phyloP scores from a whole-genome alignment of 2,113 vertebrate species.

The Raja brachyura region DNA sequence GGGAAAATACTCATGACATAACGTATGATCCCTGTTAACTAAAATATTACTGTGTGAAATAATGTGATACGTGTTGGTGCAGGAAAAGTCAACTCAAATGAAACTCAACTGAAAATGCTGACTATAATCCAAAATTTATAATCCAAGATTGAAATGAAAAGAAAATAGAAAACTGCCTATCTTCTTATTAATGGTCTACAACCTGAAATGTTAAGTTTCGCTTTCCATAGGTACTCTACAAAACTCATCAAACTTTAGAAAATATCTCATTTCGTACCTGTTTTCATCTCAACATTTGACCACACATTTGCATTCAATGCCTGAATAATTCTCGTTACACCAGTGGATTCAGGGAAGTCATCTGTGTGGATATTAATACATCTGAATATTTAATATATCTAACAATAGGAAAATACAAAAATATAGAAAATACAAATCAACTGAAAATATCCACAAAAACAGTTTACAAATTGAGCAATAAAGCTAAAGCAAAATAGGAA shows the following conservation, averaged over 20 bases:
- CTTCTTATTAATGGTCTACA: too few relatives aligned
- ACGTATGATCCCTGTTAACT: background rate
- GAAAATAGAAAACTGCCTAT: too few relatives aligned
- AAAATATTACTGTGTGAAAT: background rate
- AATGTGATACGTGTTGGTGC: too few relatives aligned
- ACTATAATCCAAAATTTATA: too few relatives aligned
- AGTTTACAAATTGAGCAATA: background rate
- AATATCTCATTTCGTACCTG: conserved; percentile 57
- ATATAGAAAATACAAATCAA: background rate
- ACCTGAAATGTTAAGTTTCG: too few relatives aligned
- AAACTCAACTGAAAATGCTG: too few relatives aligned
- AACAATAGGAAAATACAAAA: background rate
- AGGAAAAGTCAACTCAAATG: too few relatives aligned
- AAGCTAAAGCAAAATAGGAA: conserved; percentile 36
- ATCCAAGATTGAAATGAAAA: too few relatives aligned
- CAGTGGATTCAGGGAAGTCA: conserved; percentile 94
- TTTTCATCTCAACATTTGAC: conserved; percentile 91
- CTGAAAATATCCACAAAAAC: background rate
- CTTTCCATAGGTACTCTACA: background rate
- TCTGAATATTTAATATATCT: background rate
- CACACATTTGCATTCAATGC: conserved; percentile 93
- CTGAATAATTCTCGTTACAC: conserved; percentile 85
- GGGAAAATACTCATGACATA: background rate
- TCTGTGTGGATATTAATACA: conserved; percentile 56
- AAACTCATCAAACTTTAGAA: background rate